Base-by-base conservation (phyloP, 2,888 invertebrate genomes). In the Deroplatys truncata region DNA sequence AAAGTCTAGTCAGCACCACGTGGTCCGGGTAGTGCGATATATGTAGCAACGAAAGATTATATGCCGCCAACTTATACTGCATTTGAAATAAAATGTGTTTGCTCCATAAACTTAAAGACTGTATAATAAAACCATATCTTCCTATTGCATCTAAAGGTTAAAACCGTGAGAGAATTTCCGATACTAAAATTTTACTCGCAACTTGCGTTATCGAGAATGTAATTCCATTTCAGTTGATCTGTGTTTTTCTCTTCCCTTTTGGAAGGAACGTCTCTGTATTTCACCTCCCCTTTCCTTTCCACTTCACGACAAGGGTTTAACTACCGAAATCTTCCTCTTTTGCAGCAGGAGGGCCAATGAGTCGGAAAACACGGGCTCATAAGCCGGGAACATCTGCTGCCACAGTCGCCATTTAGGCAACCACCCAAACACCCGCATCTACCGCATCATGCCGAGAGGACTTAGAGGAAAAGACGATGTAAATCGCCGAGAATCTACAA, bases 321-420 rank as follows among this genome's bases (percentile, higher is more conserved):
- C 86, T 86, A 56, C 20, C 15, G 86, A 16, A 82, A 82, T 86
- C 86, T 86, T 85, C 49, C 72, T 29, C 29, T 56, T 86, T 86
- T 86, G 82, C 86, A 86, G 56, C 72, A n/a, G 5, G 72, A 49
- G 89, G 85, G 84, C 89, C 89, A 88, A 90, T 89, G 89, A 87
- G 89, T 82, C 88, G 89, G 90, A 90, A 90, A 90, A 89, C 90
- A 90, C 90, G 84, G 89, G 84, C 89, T 90, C 90, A 90, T 90
- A 90, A 89, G 88, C 85, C 82, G 49, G 89, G 87, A 89, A 86
- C 87, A 89, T 87, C 56, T 89, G 89, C 86, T 84, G 86, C 89
- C 84, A 84, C 89, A 83, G 35, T 86, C 82, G 56, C 56, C 56
- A 72, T 84, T 85, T 31, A 88, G 82, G 89, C 83, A 89, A 43